Percentiles rank a stretch among this genome's conserved stretches.
phyloP scores from a whole-genome alignment of 2,797 vertebrate species.

The Cyclura pinguis region DNA sequence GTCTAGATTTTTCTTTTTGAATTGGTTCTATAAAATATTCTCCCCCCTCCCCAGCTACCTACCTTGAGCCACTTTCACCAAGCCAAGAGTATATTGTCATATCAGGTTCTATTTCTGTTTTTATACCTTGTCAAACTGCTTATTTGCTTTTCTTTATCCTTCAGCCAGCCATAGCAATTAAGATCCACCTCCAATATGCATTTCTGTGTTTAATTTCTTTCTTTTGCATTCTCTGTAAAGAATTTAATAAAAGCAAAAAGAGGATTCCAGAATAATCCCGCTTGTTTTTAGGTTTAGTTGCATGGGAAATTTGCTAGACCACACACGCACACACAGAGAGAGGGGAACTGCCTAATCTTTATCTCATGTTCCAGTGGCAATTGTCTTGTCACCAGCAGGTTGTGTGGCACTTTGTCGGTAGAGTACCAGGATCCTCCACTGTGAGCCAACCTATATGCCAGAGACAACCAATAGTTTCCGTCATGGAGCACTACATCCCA shows the following conservation, averaged over 20 bases:
- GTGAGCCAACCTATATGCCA: neutral
- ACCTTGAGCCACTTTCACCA: conserved; percentile 12
- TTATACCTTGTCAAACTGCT: conserved; percentile 2
- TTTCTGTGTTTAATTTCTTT: conserved; percentile 17
- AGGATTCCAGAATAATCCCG: neutral
- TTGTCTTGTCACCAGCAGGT: neutral
- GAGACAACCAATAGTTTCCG: too few relatives aligned
- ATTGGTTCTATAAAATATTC: neutral
- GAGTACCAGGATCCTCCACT: neutral
- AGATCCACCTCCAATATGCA: conserved; percentile 1
- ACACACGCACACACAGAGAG: too few relatives aligned
- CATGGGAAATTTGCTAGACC: neutral
- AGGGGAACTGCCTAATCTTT: neutral
- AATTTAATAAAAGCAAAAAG: neutral
- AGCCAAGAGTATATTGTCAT: conserved; percentile 12
- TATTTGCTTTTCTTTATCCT: conserved; percentile 39
- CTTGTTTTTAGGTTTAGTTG: neutral
- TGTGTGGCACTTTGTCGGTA: neutral
- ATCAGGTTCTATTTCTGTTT: neutral
- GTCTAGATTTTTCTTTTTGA: neutral
- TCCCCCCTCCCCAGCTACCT: neutral
- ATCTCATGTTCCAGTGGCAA: neutral
- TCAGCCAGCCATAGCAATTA: conserved; percentile 18
- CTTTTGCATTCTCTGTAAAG: neutral
- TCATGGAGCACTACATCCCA: too few relatives aligned